A percentile compares a stretch with the other conserved stretches of the same genome.
Conservation (phyloP, 2,888 invertebrate species). For the Glaucopsyche alexis region DNA sequence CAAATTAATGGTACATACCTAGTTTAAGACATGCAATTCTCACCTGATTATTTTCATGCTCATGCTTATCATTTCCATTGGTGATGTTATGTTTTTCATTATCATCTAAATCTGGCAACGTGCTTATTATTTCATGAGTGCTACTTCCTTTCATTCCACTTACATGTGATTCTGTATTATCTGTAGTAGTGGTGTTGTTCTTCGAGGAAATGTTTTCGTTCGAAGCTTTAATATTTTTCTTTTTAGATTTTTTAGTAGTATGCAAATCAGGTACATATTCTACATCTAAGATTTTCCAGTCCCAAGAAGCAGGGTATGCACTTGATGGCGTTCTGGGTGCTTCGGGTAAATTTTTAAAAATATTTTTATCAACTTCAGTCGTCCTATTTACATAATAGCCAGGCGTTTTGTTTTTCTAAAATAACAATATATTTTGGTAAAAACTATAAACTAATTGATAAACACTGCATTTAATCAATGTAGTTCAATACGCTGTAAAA, state of each 20-base stretch:
- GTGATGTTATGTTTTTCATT: constrained; percentile 44
- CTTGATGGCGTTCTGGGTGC: constrained; percentile 89
- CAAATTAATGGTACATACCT: constrained; percentile 61
- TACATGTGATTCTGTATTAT: constrained; percentile 55
- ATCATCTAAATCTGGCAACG: constrained; percentile 69
- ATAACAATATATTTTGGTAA: constrained; percentile 41
- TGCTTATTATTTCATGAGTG: constrained; percentile 68
- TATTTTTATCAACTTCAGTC: constrained; percentile 87
- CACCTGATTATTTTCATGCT: constrained; percentile 57
- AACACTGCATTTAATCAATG: neutral
- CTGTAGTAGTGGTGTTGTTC: constrained; percentile 67
- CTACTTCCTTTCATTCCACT: constrained; percentile 68
- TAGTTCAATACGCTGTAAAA: too few species aligned
- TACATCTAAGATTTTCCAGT: constrained; percentile 84
- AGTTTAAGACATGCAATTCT: constrained; percentile 56
- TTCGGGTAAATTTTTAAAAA: constrained; percentile 86
- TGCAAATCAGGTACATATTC: constrained; percentile 64
- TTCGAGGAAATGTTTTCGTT: constrained; percentile 72
- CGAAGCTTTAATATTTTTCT: constrained; percentile 63
- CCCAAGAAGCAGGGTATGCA: constrained; percentile 84
- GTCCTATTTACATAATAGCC: constrained; percentile 88
- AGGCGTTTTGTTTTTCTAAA: constrained; percentile 90
- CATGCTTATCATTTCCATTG: constrained; percentile 42
- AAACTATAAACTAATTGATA: constrained; percentile 1
- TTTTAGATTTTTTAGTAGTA: constrained; percentile 61